A percentile compares a stretch with the other conserved stretches of the same genome.
These are phyloP conservation scores for Ciona savignyi DNA, from an alignment of 23 tunicate species.

Conservation along the genomic window DNA sequence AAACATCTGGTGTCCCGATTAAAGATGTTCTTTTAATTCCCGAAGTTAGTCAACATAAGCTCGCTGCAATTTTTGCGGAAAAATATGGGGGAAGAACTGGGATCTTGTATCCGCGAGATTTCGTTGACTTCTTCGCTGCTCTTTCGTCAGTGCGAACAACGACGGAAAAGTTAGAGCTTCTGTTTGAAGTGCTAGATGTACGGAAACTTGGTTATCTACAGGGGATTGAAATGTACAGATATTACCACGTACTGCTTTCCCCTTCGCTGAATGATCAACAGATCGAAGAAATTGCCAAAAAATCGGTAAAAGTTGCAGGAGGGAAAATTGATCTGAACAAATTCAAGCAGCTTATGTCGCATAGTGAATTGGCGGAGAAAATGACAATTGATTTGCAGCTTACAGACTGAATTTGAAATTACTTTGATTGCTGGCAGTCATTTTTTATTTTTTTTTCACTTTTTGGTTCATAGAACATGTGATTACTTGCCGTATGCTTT, in stretches of 20 bases:
- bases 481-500: no score
- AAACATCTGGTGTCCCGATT: slow-evolving; percentile 55
- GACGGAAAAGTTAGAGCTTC: slow-evolving; percentile 51
- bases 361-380: slow-evolving; percentile 76
- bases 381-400: slow-evolving; percentile 75
- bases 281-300: slow-evolving; percentile 59
- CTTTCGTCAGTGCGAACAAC: slow-evolving; percentile 36
- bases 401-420: slow-evolving; percentile 16
- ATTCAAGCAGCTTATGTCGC: slow-evolving; percentile 41
- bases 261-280: slow-evolving; percentile 57
- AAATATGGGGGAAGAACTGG: slow-evolving; percentile 55
- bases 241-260: slow-evolving; percentile 54
- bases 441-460: no score
- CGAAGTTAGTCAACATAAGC: slow-evolving; percentile 47
- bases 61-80: slow-evolving; percentile 52
- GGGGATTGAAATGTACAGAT: slow-evolving; percentile 78
- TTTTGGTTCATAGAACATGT: no score
- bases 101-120: slow-evolving; percentile 52
- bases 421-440: no score
- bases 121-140: slow-evolving; percentile 53
- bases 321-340: slow-evolving; percentile 39
- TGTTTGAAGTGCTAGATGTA: slow-evolving; percentile 56
- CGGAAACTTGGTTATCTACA: slow-evolving; percentile 45
- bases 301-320: slow-evolving; percentile 32
- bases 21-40: slow-evolving; percentile 45